Conservation (phyloP, 2,113 vertebrate species). For the Spea bombifrons region DNA sequence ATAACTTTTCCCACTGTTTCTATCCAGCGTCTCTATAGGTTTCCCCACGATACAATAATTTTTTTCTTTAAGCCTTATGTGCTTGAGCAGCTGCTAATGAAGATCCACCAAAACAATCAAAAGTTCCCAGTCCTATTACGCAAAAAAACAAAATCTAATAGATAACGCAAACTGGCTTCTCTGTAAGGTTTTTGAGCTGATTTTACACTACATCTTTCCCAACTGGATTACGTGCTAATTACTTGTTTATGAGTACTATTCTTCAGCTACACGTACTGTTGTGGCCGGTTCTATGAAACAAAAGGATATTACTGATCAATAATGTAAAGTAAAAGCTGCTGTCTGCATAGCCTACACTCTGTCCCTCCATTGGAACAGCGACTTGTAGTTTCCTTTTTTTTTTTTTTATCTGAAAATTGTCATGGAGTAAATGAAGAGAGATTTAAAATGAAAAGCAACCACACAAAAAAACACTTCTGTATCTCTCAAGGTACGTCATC, state of each 20-base stretch:
- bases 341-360: background rate
- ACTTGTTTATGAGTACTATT: background rate
- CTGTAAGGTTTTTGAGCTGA: no score
- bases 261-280: background rate
- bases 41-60: no score
- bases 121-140: no score
- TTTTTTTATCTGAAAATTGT: conserved; percentile 11
- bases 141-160: no score
- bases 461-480: conserved; percentile 53
- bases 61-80: no score
- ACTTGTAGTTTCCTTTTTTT: background rate
- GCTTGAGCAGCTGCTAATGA: no score
- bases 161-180: no score
- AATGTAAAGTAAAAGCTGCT: background rate
- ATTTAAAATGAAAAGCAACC: conserved; percentile 49
- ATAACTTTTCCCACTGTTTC: no score
- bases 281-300: background rate
- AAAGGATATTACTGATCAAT: background rate
- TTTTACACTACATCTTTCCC: background rate
- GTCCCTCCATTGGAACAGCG: background rate
- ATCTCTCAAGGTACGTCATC: conserved; percentile 60
- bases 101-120: no score
- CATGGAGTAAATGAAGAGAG: conserved; percentile 57
- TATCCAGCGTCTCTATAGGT: no score
- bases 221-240: background rate